These are phyloP conservation scores for Philopedon plagiatum DNA, from an alignment of 2,888 invertebrate species.

Conservation along the genomic window DNA sequence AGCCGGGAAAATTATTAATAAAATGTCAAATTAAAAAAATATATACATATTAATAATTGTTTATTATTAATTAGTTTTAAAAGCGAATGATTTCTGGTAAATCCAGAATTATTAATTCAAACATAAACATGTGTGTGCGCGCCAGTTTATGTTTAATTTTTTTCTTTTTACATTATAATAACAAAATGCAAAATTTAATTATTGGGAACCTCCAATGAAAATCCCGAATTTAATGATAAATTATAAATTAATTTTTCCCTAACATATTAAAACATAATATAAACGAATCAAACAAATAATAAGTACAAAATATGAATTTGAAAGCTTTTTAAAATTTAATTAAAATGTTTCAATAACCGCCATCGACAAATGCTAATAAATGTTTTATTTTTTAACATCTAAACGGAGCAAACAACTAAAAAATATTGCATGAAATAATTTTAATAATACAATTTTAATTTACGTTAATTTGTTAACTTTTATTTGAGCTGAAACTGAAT, in stretches of 20 bases:
- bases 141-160: neutral
- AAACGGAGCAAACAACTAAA: constrained; percentile 40
- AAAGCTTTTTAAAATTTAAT: constrained; percentile 51
- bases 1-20: constrained; percentile 25
- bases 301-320: constrained; percentile 33
- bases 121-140: constrained; percentile 30
- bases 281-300: constrained; percentile 52
- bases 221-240: constrained; percentile 48
- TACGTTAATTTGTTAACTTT: constrained; percentile 43
- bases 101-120: constrained; percentile 40
- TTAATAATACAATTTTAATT: constrained; percentile 17
- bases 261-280: constrained; percentile 50
- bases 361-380: constrained; percentile 49
- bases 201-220: constrained; percentile 42
- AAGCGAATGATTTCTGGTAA: constrained; percentile 45
- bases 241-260: constrained; percentile 51
- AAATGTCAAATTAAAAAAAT: constrained; percentile 25
- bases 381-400: constrained; percentile 45
- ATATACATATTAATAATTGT: constrained; percentile 45
- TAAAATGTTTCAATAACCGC: constrained; percentile 51
- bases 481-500: constrained; percentile 40
- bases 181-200: constrained; percentile 48
- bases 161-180: constrained; percentile 45
- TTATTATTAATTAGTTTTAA: constrained; percentile 46
- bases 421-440: constrained; percentile 42